Percentiles rank a stretch among this genome's conserved stretches.
Evolutionary conservation across 2,113 vertebrate species (phyloP).

Genomic region (Nothobranchius furzeri): DNA sequence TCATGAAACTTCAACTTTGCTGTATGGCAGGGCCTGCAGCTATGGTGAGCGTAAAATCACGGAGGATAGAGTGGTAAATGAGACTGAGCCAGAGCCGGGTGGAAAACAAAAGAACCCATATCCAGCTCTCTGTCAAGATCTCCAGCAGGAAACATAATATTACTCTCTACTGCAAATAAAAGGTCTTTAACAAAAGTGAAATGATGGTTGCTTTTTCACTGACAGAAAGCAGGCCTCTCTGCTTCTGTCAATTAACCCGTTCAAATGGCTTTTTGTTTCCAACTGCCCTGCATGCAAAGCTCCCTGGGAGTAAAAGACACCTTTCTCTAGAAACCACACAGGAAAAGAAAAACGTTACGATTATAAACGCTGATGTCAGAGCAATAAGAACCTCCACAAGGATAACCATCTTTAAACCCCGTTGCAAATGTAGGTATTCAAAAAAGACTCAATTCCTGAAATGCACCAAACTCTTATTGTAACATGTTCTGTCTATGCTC

Average conservation of each 20-base stretch:
- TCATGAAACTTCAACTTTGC: neutral
- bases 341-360: constrained; percentile 17
- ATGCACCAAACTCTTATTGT: constrained; percentile 9
- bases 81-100: constrained; percentile 51
- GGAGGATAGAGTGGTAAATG: constrained; percentile 52
- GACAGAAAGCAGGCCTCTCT: constrained; percentile 34
- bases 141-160: constrained; percentile 50
- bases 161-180: constrained; percentile 39
- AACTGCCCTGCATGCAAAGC: constrained; percentile 38
- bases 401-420: constrained; percentile 9
- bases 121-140: constrained; percentile 47
- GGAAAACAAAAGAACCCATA: constrained; percentile 52
- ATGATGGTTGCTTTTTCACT: constrained; percentile 50
- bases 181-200: constrained; percentile 51
- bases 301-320: constrained; percentile 39
- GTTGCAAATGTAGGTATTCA: constrained; percentile 34
- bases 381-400: constrained; percentile 20
- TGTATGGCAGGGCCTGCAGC: constrained; percentile 8
- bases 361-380: constrained; percentile 27
- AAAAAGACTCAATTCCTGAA: constrained; percentile 9
- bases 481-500: constrained; percentile 41
- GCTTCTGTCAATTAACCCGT: constrained; percentile 57
- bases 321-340: constrained; percentile 34
- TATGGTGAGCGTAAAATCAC: constrained; percentile 40
- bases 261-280: constrained; percentile 52